These are phyloP conservation scores for Eilema sororculum DNA, from an alignment of 2,888 invertebrate genomes.

Conservation along the genomic window DNA sequence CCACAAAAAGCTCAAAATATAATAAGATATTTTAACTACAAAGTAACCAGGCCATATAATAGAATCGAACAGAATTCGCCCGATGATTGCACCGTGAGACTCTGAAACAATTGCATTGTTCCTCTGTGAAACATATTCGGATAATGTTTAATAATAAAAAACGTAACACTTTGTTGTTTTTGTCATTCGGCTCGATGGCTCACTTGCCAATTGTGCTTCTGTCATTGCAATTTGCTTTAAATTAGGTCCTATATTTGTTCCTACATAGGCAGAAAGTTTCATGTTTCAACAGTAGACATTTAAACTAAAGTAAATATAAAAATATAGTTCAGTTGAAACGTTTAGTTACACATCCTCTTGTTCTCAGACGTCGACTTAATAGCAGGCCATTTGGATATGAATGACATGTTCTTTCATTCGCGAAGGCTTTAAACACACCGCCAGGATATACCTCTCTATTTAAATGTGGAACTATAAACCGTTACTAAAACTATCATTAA, in stretches of 20 bases:
- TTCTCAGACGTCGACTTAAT: constrained; percentile 38
- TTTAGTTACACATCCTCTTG: constrained; percentile 32
- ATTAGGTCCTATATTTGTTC: constrained; percentile 5
- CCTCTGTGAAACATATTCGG: constrained; percentile 53
- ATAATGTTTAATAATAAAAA: constrained; percentile 53
- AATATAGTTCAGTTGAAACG: constrained; percentile 22
- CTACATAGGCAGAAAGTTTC: not conserved
- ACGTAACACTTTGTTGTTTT: constrained; percentile 38
- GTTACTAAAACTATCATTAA: constrained; percentile 54
- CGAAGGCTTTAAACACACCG: constrained; percentile 39
- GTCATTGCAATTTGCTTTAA: constrained; percentile 20
- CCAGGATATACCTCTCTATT: constrained; percentile 49
- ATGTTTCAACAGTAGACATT: constrained; percentile 6
- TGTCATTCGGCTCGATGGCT: constrained; percentile 37
- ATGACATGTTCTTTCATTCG: constrained; percentile 41
- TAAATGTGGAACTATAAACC: constrained; percentile 47
- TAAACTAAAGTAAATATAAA: constrained; percentile 16
- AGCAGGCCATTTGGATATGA: constrained; percentile 38
- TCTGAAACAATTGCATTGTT: constrained; percentile 64
- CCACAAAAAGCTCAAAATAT: constrained; percentile 39
- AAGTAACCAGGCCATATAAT: constrained; percentile 41
- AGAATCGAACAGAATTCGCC: constrained; percentile 47
- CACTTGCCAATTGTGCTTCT: constrained; percentile 23
- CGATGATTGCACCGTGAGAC: constrained; percentile 63
- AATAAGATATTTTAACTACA: constrained; percentile 45